These are phyloP conservation scores for Emys orbicularis DNA, from an alignment of 2,797 vertebrate genomes.

Conservation along the genomic window DNA sequence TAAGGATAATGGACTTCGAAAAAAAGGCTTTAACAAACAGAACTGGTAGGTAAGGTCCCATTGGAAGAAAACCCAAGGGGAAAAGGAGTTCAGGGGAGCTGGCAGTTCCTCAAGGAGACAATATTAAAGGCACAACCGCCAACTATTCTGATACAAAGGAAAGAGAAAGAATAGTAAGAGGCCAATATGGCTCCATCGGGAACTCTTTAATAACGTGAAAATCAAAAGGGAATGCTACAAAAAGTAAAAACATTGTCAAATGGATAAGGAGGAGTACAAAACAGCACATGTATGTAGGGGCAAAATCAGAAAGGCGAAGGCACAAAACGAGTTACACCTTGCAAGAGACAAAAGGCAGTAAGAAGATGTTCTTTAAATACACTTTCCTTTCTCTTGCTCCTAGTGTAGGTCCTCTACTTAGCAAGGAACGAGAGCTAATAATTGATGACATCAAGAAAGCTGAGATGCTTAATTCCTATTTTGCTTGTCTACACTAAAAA, in stretches of 20 bases:
- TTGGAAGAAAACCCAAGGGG: background rate
- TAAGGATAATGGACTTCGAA: background rate
- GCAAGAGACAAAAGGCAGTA: background rate
- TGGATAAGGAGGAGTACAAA: background rate
- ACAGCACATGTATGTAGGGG: background rate
- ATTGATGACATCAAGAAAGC: background rate
- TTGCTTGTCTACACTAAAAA: background rate
- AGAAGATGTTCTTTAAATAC: background rate
- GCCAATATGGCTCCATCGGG: background rate
- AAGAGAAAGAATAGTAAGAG: background rate
- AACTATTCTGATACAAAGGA: background rate
- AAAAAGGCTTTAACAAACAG: background rate
- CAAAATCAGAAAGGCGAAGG: background rate
- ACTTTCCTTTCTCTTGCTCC: too few species aligned
- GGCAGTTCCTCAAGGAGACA: background rate
- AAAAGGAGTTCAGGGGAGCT: background rate
- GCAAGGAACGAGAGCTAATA: background rate
- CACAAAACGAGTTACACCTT: background rate
- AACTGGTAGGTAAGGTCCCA: background rate
- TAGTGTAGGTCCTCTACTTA: background rate
- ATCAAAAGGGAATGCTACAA: background rate
- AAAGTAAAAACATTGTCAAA: background rate
- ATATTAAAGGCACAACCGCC: background rate
- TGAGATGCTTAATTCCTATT: background rate
- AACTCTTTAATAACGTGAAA: background rate